Percentiles rank a stretch among this genome's conserved stretches.
Conservation (phyloP, 2,888 invertebrate species). For the Ectropis crepuscularia region DNA sequence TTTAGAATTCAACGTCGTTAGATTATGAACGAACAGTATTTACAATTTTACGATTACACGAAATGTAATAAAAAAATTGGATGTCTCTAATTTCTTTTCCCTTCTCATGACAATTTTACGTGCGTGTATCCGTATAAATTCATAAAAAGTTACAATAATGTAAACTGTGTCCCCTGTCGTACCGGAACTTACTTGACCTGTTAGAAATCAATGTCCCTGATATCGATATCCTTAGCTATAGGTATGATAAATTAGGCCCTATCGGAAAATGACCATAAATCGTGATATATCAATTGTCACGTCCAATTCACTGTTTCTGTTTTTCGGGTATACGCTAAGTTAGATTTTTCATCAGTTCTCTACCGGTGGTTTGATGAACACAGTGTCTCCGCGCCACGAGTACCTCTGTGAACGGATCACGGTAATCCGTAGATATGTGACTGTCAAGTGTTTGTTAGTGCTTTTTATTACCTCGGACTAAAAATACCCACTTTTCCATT, state of each 20-base stretch:
- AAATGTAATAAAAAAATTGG: too few species aligned
- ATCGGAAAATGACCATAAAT: slow-evolving; percentile 63
- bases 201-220: slow-evolving; percentile 23
- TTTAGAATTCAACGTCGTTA: too few species aligned
- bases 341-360: slow-evolving; percentile 38
- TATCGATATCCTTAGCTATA: slow-evolving; percentile 25
- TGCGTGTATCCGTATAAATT: background rate
- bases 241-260: slow-evolving; percentile 33
- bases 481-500: slow-evolving; percentile 25
- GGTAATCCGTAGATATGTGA: slow-evolving; percentile 45
- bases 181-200: slow-evolving; percentile 13
- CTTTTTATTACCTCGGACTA: slow-evolving; percentile 20
- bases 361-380: slow-evolving; percentile 32
- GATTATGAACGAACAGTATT: too few species aligned
- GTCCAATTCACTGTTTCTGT: slow-evolving; percentile 37
- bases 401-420: slow-evolving; percentile 26
- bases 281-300: slow-evolving; percentile 74
- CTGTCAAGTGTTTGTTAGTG: slow-evolving; percentile 44
- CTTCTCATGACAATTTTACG: too few species aligned
- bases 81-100: too few species aligned
- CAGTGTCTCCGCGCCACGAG: slow-evolving; percentile 1
- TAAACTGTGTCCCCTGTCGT: background rate
- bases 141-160: background rate
- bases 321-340: slow-evolving; percentile 20
- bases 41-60: too few species aligned